Evolutionary conservation across 92 coral and sea anemone genomes (phyloP).

Genomic region (Epizoanthus illoricatus): DNA sequence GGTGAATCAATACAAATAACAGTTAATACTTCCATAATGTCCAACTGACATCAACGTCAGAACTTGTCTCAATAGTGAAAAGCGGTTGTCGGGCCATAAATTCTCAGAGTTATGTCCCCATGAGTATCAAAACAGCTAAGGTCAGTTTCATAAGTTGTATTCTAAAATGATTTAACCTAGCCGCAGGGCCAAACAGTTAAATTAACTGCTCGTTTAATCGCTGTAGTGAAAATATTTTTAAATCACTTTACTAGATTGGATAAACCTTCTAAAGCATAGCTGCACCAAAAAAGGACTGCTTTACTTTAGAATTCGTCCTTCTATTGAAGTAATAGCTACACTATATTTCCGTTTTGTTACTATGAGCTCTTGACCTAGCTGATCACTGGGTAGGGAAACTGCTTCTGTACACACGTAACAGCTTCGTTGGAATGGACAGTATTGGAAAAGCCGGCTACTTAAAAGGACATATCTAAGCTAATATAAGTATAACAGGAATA

Average conservation of each 20-base stretch:
- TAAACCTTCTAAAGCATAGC: neutral
- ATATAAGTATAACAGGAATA: neutral
- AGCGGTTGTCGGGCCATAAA: neutral
- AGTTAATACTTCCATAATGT: too few relatives aligned
- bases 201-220: conserved; percentile 19
- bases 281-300: neutral
- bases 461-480: conserved; percentile 16
- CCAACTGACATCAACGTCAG: neutral
- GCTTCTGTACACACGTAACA: conserved; percentile 12
- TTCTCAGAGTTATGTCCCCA: neutral
- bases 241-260: conserved; percentile 1
- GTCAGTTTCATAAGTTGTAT: neutral
- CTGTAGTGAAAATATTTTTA: neutral
- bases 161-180: neutral
- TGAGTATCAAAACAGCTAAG: too few relatives aligned
- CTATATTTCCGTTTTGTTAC: conserved; percentile 15
- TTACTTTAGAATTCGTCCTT: neutral
- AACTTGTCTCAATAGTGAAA: conserved; percentile 1
- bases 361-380: conserved; percentile 14
- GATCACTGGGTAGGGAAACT: neutral
- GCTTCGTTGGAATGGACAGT: neutral
- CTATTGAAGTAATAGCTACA: neutral
- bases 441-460: conserved; percentile 11
- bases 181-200: conserved; percentile 13
- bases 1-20: neutral